Evolutionary conservation across 2,113 vertebrate genomes (phyloP).

Genomic region (Azemiops feae): DNA sequence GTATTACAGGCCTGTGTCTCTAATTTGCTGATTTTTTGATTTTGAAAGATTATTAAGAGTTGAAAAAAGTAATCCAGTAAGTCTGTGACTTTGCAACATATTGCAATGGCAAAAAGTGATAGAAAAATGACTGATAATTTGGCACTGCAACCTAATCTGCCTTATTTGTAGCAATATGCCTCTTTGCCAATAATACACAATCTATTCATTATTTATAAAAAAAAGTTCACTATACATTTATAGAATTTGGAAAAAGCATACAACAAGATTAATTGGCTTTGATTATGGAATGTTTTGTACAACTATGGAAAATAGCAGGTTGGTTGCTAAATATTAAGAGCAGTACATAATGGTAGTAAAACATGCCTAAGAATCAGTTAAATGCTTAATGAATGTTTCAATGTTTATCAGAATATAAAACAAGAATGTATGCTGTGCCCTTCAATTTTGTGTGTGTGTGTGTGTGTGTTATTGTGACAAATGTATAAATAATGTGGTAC

Average conservation of each 20-base stretch:
- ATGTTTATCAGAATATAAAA: background rate
- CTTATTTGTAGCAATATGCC: background rate
- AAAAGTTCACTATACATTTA: background rate
- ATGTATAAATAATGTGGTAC: background rate
- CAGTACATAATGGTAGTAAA: background rate
- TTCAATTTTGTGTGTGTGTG: background rate
- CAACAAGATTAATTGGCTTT: background rate
- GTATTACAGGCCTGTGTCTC: slow-evolving; percentile 32
- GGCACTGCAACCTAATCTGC: background rate
- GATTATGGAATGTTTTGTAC: background rate
- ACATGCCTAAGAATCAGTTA: background rate
- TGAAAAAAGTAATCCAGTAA: slow-evolving; percentile 39
- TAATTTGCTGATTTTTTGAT: slow-evolving; percentile 49
- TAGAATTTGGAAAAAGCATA: background rate
- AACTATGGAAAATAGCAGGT: no score
- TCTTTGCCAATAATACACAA: background rate
- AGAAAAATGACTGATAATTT: background rate
- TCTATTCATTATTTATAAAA: background rate
- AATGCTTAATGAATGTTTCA: background rate
- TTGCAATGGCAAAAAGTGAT: background rate
- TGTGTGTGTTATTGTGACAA: background rate
- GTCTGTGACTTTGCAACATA: slow-evolving; percentile 35
- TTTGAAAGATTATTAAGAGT: slow-evolving; percentile 53
- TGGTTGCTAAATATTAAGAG: no score
- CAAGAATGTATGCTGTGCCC: background rate